phyloP scores from a whole-genome alignment of 2,113 vertebrate species.

The Vulpes ferrilata region DNA sequence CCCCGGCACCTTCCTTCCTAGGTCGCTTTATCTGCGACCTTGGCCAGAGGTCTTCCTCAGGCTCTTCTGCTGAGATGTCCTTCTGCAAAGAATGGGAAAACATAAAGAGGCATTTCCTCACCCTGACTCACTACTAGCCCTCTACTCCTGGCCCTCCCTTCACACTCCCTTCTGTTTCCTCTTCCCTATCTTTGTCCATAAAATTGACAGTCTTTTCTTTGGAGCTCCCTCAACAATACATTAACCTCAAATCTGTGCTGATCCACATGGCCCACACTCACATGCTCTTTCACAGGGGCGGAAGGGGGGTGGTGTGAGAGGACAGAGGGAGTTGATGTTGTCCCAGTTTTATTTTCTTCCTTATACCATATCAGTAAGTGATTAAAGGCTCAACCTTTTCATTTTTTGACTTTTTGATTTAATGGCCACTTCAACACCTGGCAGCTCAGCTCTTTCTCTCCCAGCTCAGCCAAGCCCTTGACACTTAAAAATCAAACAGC shows the following conservation, averaged over 20 bases:
- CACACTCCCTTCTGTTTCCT: too few relatives aligned
- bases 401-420: neutral
- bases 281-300: too few relatives aligned
- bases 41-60: neutral
- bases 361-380: neutral
- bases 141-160: accelerated
- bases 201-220: neutral
- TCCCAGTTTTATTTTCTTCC: neutral
- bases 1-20: neutral
- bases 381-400: neutral
- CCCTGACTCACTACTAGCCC: neutral
- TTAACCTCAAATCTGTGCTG: neutral
- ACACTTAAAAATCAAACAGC: neutral
- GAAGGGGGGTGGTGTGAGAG: too few relatives aligned
- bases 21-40: neutral
- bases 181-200: neutral
- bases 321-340: accelerated
- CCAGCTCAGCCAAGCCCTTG: neutral
- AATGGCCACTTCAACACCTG: neutral
- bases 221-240: neutral
- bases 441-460: neutral
- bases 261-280: too few relatives aligned
- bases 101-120: neutral
- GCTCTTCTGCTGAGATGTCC: neutral
- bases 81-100: accelerated